A percentile compares a stretch with the other conserved stretches of the same genome.
These are phyloP conservation scores for Geopemphigus sp. DNA, from an alignment of 1,140 invertebrate genomes.

Conservation along the genomic window DNA sequence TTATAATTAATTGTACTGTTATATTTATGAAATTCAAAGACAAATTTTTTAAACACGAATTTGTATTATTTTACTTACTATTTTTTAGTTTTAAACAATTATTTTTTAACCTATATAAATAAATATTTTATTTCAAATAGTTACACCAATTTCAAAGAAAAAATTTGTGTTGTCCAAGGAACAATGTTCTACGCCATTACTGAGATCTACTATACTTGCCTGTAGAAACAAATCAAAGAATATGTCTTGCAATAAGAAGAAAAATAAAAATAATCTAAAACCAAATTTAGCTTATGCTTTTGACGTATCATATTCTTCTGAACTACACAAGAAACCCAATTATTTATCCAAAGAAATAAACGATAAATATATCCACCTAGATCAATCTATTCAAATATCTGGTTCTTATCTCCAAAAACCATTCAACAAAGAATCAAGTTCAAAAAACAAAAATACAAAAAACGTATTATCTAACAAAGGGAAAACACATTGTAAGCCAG, in stretches of 20 bases:
- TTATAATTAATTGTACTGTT: no score
- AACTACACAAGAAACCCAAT: neutral
- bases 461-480: neutral
- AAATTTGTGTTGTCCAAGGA: neutral
- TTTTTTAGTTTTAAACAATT: no score
- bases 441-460: neutral
- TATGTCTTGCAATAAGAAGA: conserved; percentile 9
- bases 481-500: no score
- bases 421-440: neutral
- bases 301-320: neutral
- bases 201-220: neutral
- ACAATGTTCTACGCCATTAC: conserved; percentile 35
- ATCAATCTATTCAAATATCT: conserved; percentile 24
- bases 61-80: no score
- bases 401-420: neutral
- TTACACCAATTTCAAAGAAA: neutral
- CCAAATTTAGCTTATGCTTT: neutral
- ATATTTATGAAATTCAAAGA: no score
- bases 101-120: no score
- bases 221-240: neutral
- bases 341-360: neutral
- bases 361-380: neutral
- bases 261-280: conserved; percentile 17
- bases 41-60: no score
- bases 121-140: neutral